These are phyloP conservation scores for Cyphomyrus plagiostoma DNA, from an alignment of 2,113 vertebrate genomes.

Conservation along the genomic window DNA sequence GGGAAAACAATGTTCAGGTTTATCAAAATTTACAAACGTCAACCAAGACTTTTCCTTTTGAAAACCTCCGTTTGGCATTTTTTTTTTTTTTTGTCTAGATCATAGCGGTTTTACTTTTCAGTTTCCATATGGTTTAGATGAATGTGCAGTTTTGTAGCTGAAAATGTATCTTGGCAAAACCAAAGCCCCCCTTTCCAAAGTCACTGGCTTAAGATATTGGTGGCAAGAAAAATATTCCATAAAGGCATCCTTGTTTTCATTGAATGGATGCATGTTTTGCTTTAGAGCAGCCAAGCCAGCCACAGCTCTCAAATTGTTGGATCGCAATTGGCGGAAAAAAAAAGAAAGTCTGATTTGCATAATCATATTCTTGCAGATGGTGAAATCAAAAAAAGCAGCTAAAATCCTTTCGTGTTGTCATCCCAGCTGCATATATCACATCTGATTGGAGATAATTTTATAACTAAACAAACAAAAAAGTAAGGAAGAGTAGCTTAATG, in stretches of 20 bases:
- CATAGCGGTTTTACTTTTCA: background rate
- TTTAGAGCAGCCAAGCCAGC: background rate
- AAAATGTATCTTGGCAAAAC: constrained; percentile 10
- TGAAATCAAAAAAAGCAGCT: background rate
- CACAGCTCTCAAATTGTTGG: background rate
- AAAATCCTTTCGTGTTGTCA: background rate
- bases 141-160: constrained; percentile 2
- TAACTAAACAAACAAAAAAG: background rate
- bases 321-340: background rate
- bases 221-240: too few relatives aligned
- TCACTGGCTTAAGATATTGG: background rate
- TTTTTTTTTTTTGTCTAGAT: background rate
- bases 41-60: background rate
- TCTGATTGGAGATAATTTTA: background rate
- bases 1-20: background rate
- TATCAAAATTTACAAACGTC: background rate
- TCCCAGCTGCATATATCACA: background rate
- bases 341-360: background rate
- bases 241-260: background rate
- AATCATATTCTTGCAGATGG: constrained; percentile 9
- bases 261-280: constrained; percentile 1
- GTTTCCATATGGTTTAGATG: constrained; percentile 7
- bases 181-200: background rate
- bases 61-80: background rate
- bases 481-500: background rate